Base-by-base conservation (phyloP, 92 coral and sea anemone species). In the Bergia sp. region DNA sequence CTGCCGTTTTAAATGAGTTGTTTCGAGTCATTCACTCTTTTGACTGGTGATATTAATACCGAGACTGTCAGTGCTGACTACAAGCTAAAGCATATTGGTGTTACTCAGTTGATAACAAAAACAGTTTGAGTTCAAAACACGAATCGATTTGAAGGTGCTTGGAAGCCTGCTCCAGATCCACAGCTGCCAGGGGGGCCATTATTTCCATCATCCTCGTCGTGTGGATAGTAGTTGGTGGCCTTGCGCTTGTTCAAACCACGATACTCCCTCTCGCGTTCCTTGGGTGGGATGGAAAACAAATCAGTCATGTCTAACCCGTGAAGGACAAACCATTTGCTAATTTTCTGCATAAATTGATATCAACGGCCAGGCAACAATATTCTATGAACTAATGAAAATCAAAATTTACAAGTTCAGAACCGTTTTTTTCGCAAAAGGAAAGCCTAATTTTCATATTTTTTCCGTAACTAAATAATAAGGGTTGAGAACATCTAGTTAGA, bases 131-230 rank as follows among this genome's bases (percentile, higher is more conserved):
- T 21, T 73, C 89, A 96, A 90, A 96, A 96, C 78, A 96, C 91
- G 88, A 96, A 96, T 73, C 99, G 92, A 87, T 95, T 96, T 72
- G 92, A 95, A 37, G 99, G 99, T 36, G 98, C 89, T 20, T 92
- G 41, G 88, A 92, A 93, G 15, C 95, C 96, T 29, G 96, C 91
- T 21, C 98, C 99, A 21, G 96, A 76, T 6, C 98, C 99, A 84
- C 99, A 96, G 90, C 91, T 92, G 75, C 96, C 96, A 5, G 96
- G 93, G 36, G 99, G 98, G 78, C 96, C 95, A 37, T 82, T 88
- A 80, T 55, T 89, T 20, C 84, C 93, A 55, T 96, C 98, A 50
- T 96, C 95, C 29, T 93, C 97, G 77, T 93, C 89, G 44, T 86
- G 89, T 92, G 84, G 93, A 91, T n/a, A 91, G 89, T 36, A 72